Percentiles rank a stretch among this genome's conserved stretches.
These are phyloP conservation scores for Pseudochaenichthys georgianus DNA, from an alignment of 2,797 vertebrate genomes.

Conservation along the genomic window DNA sequence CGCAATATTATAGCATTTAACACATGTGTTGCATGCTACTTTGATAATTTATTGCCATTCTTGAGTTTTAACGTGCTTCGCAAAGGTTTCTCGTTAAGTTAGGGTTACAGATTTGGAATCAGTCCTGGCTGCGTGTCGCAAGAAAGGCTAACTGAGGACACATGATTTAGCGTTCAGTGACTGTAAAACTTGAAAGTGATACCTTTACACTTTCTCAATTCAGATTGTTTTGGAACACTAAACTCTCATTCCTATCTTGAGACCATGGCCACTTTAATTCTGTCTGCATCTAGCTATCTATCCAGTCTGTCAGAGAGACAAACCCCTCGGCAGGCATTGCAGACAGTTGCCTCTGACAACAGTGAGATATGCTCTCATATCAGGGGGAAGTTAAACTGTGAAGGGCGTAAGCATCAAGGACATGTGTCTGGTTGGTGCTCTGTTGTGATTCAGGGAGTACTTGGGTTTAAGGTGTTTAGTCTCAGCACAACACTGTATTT, in stretches of 20 bases:
- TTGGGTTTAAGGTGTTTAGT: conserved; percentile 28
- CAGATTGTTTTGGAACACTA: not conserved
- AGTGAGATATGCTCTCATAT: conserved; percentile 61
- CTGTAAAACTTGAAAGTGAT: not conserved
- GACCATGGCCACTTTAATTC: conserved; percentile 14
- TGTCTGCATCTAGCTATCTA: conserved; percentile 19
- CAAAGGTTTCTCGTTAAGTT: conserved; percentile 11
- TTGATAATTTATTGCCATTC: conserved; percentile 17
- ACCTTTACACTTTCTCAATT: not conserved
- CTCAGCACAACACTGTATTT: not conserved
- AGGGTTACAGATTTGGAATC: conserved; percentile 13
- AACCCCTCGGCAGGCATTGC: conserved; percentile 43
- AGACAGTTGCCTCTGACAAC: conserved; percentile 70
- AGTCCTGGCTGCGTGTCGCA: conserved; percentile 1
- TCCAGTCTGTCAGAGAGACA: conserved; percentile 25
- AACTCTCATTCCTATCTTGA: not conserved
- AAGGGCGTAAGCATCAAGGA: conserved; percentile 67
- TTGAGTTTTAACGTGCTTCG: conserved; percentile 16
- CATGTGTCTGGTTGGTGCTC: conserved; percentile 46
- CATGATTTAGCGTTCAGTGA: not conserved
- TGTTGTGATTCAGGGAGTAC: conserved; percentile 38
- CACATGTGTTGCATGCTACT: not conserved
- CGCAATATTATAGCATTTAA: not conserved
- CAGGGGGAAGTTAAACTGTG: conserved; percentile 57
- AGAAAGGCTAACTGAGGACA: conserved; percentile 27